Percentiles rank a stretch among this genome's conserved stretches.
Conservation (phyloP, 2,113 vertebrate species). For the Cyanocitta stelleri region DNA sequence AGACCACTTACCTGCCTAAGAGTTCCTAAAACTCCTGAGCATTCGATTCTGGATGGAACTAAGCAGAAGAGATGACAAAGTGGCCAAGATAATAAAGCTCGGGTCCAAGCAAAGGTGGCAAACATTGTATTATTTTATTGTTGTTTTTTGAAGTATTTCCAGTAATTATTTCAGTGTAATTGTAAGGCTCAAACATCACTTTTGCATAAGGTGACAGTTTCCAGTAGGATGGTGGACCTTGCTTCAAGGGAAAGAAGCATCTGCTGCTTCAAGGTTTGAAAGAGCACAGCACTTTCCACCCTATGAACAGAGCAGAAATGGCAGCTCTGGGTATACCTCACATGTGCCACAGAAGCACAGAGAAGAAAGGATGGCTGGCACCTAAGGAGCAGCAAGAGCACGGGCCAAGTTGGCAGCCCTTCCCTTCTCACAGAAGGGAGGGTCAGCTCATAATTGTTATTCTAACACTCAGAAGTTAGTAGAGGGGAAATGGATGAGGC, state of each 20-base stretch:
- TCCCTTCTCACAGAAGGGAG: background rate
- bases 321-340: background rate
- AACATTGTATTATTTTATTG: background rate
- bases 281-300: background rate
- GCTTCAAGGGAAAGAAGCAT: background rate
- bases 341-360: background rate
- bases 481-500: background rate
- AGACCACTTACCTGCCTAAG: background rate
- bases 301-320: background rate
- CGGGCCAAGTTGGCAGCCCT: background rate
- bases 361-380: background rate
- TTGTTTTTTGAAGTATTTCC: background rate
- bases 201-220: background rate
- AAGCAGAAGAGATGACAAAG: background rate
- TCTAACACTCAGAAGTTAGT: background rate
- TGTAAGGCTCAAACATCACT: rapidly evolving
- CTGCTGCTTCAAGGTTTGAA: background rate
- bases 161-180: background rate
- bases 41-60: background rate
- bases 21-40: background rate
- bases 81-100: background rate
- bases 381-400: background rate
- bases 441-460: background rate
- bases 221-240: background rate
- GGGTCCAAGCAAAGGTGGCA: background rate